Evolutionary conservation across 2,888 invertebrate species (phyloP).

Genomic region (Homarus gammarus): DNA sequence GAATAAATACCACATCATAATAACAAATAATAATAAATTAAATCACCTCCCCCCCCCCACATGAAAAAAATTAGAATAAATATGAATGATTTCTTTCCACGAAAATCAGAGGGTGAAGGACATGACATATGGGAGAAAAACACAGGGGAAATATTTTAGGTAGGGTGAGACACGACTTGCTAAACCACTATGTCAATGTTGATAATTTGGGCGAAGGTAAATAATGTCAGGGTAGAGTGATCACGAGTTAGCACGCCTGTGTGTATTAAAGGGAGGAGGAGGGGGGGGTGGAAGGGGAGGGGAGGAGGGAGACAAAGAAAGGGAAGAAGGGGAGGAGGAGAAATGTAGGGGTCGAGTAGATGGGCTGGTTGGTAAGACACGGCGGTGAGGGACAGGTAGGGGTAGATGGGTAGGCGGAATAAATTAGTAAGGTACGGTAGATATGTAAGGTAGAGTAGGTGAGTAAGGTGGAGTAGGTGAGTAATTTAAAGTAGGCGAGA

Average conservation of each 20-base stretch:
- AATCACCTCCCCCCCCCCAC: no score
- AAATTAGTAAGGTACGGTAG: neutral
- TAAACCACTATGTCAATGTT: constrained; percentile 1
- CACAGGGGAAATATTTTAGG: no score
- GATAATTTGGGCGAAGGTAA: constrained; percentile 5
- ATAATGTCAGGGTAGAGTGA: neutral
- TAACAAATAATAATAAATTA: no score
- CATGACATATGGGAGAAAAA: no score
- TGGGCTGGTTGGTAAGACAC: neutral
- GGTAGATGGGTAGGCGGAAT: neutral
- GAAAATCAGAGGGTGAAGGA: no score
- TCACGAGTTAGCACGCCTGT: neutral
- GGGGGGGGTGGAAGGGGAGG: neutral
- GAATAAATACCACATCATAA: no score
- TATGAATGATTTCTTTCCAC: no score
- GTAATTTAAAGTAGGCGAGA: neutral
- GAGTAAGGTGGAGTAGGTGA: neutral
- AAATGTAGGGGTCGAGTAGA: neutral
- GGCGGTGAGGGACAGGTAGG: neutral
- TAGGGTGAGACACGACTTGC: no score
- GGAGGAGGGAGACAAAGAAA: neutral
- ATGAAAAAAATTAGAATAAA: no score
- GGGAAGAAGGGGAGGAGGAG: neutral
- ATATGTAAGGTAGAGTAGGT: neutral
- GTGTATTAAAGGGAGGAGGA: neutral